Conservation (phyloP, 2,113 vertebrate species). For the Trematomus loennbergii region DNA sequence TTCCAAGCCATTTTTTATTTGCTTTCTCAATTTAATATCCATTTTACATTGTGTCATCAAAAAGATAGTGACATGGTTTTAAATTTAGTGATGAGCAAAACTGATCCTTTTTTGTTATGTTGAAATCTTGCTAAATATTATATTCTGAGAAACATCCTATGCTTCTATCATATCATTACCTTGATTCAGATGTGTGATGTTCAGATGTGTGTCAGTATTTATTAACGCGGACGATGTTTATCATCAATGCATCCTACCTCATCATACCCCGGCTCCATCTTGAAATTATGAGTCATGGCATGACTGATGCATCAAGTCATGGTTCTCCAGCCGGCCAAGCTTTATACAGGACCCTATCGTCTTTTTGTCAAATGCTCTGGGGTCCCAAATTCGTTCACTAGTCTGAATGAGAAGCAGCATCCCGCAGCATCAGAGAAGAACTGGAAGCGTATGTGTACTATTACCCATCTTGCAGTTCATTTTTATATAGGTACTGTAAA, state of each 20-base stretch:
- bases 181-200: not conserved
- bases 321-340: slow-evolving; percentile 1
- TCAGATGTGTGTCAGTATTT: slow-evolving; percentile 36
- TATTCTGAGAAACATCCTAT: slow-evolving; percentile 3
- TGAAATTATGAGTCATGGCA: slow-evolving; percentile 40
- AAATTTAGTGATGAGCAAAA: slow-evolving; percentile 1
- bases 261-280: slow-evolving; percentile 34
- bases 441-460: not conserved
- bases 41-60: not conserved
- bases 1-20: not conserved
- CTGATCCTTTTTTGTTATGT: not conserved
- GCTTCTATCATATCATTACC: not conserved
- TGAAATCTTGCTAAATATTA: slow-evolving; percentile 3
- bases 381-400: not conserved
- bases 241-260: slow-evolving; percentile 22
- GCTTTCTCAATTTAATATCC: not conserved
- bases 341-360: slow-evolving; percentile 36
- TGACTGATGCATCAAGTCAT: slow-evolving; percentile 51
- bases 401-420: not conserved
- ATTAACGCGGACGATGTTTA: slow-evolving; percentile 40
- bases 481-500: not conserved
- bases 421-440: not conserved
- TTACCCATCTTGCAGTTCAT: not conserved
- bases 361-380: slow-evolving; percentile 21
- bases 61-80: slow-evolving; percentile 1